A percentile compares a stretch with the other conserved stretches of the same genome.
Conservation (phyloP, 2,797 vertebrate species). For the Alectoris magna region DNA sequence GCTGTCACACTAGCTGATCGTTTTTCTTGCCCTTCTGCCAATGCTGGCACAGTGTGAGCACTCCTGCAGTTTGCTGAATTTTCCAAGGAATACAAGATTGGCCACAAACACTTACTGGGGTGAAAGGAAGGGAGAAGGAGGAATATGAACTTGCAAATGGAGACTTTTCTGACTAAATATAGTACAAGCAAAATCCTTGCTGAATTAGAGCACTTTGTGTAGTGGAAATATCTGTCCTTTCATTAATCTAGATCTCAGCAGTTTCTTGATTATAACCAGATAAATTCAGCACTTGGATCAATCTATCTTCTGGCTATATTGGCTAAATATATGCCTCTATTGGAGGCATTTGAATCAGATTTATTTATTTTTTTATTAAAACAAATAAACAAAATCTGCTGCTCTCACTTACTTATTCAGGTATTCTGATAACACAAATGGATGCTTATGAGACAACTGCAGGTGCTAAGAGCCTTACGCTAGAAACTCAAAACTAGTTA, state of each 20-base stretch:
- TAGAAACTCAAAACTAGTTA: background rate
- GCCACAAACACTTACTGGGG: background rate
- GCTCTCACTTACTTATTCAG: background rate
- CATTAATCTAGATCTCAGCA: background rate
- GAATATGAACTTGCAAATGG: background rate
- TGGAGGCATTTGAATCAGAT: background rate
- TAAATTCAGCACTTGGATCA: background rate
- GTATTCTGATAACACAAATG: background rate
- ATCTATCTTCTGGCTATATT: background rate
- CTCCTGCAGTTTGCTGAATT: background rate
- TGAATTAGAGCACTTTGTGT: background rate
- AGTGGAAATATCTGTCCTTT: background rate
- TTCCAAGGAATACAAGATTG: background rate
- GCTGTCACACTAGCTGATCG: background rate
- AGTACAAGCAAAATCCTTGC: background rate
- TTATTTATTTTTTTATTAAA: background rate
- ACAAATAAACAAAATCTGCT: background rate
- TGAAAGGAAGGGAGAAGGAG: background rate
- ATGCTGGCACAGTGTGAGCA: background rate
- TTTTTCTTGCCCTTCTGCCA: background rate
- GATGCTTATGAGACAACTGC: background rate
- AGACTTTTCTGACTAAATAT: background rate
- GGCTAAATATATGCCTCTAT: background rate
- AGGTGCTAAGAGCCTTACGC: background rate
- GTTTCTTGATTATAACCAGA: background rate